Evolutionary conservation across 2,888 invertebrate species (phyloP).

Genomic region (Petrolisthes manimaculis): DNA sequence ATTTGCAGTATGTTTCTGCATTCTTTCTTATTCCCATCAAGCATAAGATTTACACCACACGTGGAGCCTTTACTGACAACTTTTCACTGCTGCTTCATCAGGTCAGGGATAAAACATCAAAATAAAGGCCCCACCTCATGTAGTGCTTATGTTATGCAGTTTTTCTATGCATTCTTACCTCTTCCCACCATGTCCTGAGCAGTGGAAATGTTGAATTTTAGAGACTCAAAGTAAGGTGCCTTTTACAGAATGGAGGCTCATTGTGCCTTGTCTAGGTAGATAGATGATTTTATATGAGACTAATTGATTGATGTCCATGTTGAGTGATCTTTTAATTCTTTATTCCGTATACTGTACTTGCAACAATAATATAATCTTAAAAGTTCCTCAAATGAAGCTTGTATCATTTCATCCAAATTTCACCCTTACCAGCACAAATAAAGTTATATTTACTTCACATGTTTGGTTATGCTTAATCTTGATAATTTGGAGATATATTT

Average conservation of each 20-base stretch:
- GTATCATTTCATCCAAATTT: no score
- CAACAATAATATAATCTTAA: background rate
- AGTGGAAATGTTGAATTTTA: background rate
- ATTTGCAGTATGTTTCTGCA: no score
- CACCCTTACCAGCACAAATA: no score
- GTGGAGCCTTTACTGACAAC: background rate
- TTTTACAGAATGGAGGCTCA: background rate
- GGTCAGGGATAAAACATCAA: no score
- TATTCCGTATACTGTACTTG: background rate
- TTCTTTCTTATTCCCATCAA: background rate
- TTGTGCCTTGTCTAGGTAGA: background rate
- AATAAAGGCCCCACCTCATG: no score
- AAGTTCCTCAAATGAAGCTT: background rate
- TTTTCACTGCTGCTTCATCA: no score
- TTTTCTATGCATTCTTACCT: no score
- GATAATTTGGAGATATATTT: no score
- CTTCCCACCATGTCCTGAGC: no score
- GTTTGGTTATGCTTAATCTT: background rate
- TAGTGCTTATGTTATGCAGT: no score
- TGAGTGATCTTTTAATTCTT: background rate
- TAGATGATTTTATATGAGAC: background rate
- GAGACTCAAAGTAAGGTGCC: conserved; percentile 17
- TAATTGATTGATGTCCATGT: background rate
- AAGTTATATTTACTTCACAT: background rate
- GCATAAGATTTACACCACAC: background rate